phyloP scores from a whole-genome alignment of 2,888 invertebrate genomes.

The Xylophagus ater region DNA sequence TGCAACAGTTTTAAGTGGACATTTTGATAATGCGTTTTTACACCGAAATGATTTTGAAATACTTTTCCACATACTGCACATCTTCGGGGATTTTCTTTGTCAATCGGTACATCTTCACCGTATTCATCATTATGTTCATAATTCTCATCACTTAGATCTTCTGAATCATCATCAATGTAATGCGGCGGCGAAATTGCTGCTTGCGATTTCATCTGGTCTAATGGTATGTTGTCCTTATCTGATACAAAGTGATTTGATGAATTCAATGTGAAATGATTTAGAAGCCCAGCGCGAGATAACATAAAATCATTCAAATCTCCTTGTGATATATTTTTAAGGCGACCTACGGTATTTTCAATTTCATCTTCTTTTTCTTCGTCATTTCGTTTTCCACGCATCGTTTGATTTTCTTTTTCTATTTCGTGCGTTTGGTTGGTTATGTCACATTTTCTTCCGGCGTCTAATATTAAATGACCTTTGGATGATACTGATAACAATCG shows the following conservation, averaged over 20 bases:
- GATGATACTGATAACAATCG: no score
- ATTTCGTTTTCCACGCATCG: slow-evolving; percentile 12
- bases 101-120: slow-evolving; percentile 76
- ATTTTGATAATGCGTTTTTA: slow-evolving; percentile 92
- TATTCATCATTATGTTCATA: slow-evolving; percentile 54
- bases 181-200: no score
- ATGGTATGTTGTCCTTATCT: slow-evolving; percentile 33
- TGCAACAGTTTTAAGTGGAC: slow-evolving; percentile 92
- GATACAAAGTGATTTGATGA: neutral
- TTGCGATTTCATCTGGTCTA: slow-evolving; percentile 48
- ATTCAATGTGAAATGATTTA: neutral
- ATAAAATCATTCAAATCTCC: slow-evolving; percentile 55
- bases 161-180: slow-evolving; percentile 40
- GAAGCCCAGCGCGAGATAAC: slow-evolving; percentile 31
- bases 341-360: slow-evolving; percentile 55
- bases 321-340: slow-evolving; percentile 68
- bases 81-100: slow-evolving; percentile 81
- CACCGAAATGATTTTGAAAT: slow-evolving; percentile 86
- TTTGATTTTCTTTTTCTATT: no score
- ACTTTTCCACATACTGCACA: slow-evolving; percentile 88
- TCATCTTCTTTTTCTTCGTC: slow-evolving; percentile 16
- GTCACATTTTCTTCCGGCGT: no score
- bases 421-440: slow-evolving; percentile 7
- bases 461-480: no score
- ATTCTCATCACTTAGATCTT: slow-evolving; percentile 56